These are phyloP conservation scores for Dicrostonyx torquatus DNA, from an alignment of 2,797 vertebrate genomes.

Conservation along the genomic window DNA sequence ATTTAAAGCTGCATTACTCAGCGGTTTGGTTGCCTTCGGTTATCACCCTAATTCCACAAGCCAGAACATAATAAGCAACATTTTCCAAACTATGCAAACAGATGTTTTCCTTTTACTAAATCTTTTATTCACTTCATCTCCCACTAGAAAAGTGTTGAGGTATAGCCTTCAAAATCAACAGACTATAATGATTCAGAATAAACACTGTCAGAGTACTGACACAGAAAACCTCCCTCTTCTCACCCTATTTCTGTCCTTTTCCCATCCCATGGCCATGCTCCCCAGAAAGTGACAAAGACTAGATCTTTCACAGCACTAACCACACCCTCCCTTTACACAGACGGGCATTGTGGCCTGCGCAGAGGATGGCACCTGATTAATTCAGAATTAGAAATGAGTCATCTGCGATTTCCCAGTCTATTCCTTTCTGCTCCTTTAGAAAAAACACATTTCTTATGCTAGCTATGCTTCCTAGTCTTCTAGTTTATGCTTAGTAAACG, in stretches of 20 bases:
- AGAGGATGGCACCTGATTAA: not conserved
- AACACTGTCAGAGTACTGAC: not conserved
- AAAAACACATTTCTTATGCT: not conserved
- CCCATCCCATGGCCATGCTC: not conserved
- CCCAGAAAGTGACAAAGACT: not conserved
- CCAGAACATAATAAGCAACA: slow-evolving; percentile 29
- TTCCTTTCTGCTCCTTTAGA: not conserved
- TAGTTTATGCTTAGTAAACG: not conserved
- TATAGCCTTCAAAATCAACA: slow-evolving; percentile 41
- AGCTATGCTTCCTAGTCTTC: not conserved
- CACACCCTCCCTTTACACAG: not conserved
- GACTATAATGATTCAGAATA: not conserved
- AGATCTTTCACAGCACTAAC: not conserved
- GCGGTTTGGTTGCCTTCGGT: not conserved
- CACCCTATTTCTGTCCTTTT: not conserved
- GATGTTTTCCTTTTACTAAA: slow-evolving; percentile 1
- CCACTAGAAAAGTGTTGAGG: not conserved
- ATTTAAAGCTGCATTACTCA: not conserved
- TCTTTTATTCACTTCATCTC: slow-evolving; percentile 22
- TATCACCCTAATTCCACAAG: slow-evolving; percentile 8
- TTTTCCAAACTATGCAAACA: slow-evolving; percentile 42
- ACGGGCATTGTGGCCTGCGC: not conserved
- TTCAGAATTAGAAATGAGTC: slow-evolving; percentile 8
- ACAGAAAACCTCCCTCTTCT: not conserved
- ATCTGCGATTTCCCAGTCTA: not conserved